A percentile compares a stretch with the other conserved stretches of the same genome.
Conservation (phyloP, 2,888 invertebrate species). For the Muscina levida region DNA sequence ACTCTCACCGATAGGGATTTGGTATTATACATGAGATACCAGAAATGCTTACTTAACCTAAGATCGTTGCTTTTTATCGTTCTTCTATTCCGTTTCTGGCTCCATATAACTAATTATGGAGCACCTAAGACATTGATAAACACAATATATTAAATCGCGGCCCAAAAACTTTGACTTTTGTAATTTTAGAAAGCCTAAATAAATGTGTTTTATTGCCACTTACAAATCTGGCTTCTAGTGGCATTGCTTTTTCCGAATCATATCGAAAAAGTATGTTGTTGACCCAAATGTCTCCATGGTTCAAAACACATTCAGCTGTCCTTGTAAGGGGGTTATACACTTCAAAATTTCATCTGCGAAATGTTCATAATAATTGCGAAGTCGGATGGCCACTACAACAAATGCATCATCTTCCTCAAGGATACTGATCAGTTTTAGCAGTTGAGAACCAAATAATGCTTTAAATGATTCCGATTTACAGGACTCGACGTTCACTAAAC, state of each 20-base stretch:
- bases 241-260: constrained; percentile 45
- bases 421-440: constrained; percentile 73
- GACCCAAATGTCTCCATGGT: constrained; percentile 82
- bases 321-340: constrained; percentile 73
- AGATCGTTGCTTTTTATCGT: no score
- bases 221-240: constrained; percentile 79
- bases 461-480: constrained; percentile 74
- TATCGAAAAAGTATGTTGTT: constrained; percentile 81
- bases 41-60: no score
- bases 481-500: constrained; percentile 74
- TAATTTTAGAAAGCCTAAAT: no score
- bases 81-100: no score
- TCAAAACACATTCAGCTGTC: constrained; percentile 79
- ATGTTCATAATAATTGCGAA: constrained; percentile 73
- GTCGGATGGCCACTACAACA: constrained; percentile 71
- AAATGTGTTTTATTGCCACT: no score
- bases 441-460: constrained; percentile 75
- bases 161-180: no score
- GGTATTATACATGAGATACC: no score
- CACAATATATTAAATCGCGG: no score
- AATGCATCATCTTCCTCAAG: constrained; percentile 71
- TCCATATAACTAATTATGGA: no score
- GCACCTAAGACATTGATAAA: no score
- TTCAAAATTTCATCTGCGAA: constrained; percentile 74
- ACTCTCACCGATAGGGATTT: background rate